phyloP scores from a whole-genome alignment of 1,140 invertebrate genomes.

The Limonius californicus region DNA sequence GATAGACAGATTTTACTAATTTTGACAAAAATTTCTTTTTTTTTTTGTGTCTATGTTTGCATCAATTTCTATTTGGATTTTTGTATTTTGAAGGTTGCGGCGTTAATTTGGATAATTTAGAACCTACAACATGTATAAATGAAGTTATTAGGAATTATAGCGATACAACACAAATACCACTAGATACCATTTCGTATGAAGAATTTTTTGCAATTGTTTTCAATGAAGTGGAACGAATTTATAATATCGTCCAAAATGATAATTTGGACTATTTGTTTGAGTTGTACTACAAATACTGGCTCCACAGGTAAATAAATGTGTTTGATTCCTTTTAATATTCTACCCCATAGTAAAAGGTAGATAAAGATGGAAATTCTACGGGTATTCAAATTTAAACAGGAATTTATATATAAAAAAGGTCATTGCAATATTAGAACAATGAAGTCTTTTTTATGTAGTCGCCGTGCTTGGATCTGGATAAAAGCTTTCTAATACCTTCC shows the following conservation, averaged over 20 bases:
- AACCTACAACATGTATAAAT: slow-evolving; percentile 86
- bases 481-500: too few species aligned
- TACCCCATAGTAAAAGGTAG: too few species aligned
- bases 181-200: slow-evolving; percentile 60
- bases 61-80: too few species aligned
- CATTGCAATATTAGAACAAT: too few species aligned
- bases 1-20: slow-evolving; percentile 13
- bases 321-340: too few species aligned
- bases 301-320: slow-evolving; percentile 89
- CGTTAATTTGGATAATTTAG: slow-evolving; percentile 81
- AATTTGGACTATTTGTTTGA: slow-evolving; percentile 63
- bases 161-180: slow-evolving; percentile 48
- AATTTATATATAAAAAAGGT: too few species aligned
- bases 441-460: too few species aligned
- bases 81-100: slow-evolving; percentile 63
- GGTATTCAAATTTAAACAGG: too few species aligned
- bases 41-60: too few species aligned
- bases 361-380: too few species aligned
- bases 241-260: slow-evolving; percentile 64
- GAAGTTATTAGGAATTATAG: slow-evolving; percentile 70
- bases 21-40: too few species aligned
- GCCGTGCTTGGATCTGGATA: too few species aligned
- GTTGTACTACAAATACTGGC: slow-evolving; percentile 85
- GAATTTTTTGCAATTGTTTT: slow-evolving; percentile 69
- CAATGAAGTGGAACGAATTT: slow-evolving; percentile 72